Base-by-base conservation (phyloP, 2,888 invertebrate species). In the Apamea sordens region DNA sequence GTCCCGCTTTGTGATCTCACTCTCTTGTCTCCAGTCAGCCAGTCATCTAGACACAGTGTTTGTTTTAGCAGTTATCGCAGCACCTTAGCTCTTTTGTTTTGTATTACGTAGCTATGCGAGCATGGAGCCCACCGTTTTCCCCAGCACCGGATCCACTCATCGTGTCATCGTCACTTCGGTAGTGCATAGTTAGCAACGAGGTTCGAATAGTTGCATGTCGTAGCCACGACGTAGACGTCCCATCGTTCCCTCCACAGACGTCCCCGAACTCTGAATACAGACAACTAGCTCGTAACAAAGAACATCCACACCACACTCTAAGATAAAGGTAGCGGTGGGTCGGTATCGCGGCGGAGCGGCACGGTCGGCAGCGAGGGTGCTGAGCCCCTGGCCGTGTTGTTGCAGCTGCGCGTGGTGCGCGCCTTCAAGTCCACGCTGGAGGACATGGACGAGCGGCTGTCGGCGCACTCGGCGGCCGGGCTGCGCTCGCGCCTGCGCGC, bases 371-470 rank as follows among this genome's bases (percentile, higher is more conserved):
- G 85, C 83, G 88, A 77, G 84, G 89, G 78, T 73, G 65, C 72
- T 83, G 73, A 85, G 77, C 88, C 77, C 80, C 15, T 36, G 80
- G 89, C 85, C 65, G 73, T 85, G 88, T 93, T 97, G 98, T 99
- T 98, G 98, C 99, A 99, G 99, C 98, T 99, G 97, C 99, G 99
- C 97, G 99, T 99, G 97, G 99, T 99, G 97, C 99, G 99, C 98
- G 99, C 99, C 96, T 99, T 99, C 99, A 99, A 99, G 98, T 99
- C 99, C 94, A 99, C 98, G 95, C 98, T 99, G 98, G 99, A 99
- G 98, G 99, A 99, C 97, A 97, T 99, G 97, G 99, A 99, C 97
- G 99, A 99, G 97, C 98, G 99, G 94, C 99, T 99, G 97, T 99
- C 99, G 97, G 98, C 99, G 97, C 99, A 99, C 98, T 99, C 99